Evolutionary conservation across 2,113 vertebrate species (phyloP).

Genomic region (Anthoscopus minutus): DNA sequence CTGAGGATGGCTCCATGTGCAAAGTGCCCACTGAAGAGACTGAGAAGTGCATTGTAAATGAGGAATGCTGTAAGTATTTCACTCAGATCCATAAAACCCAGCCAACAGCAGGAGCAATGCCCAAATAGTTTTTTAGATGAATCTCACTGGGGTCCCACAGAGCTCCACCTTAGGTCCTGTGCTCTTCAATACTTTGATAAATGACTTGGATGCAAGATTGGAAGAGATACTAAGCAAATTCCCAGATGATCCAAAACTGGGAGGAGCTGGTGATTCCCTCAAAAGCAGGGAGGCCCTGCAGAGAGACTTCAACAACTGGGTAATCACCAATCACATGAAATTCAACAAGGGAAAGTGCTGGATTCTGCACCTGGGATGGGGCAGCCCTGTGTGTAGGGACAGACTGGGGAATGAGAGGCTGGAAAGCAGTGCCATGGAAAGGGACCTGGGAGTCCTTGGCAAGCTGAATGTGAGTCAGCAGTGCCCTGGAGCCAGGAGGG

Average conservation of each 20-base stretch:
- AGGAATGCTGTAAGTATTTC: slow-evolving; percentile 88
- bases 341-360: background rate
- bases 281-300: background rate
- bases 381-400: rapidly evolving
- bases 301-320: background rate
- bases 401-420: background rate
- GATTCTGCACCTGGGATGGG: background rate
- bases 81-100: background rate
- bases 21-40: slow-evolving; percentile 90
- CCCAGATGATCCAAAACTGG: background rate
- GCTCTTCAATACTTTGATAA: background rate
- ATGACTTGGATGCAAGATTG: background rate
- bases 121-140: background rate
- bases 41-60: slow-evolving; percentile 90
- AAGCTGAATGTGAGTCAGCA: background rate
- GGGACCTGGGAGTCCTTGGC: background rate
- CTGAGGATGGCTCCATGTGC: slow-evolving; percentile 91
- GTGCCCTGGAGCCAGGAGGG: background rate
- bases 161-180: background rate
- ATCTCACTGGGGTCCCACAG: background rate
- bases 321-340: background rate
- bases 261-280: background rate
- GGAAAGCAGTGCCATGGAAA: background rate
- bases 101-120: background rate
- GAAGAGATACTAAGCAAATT: background rate